phyloP scores from a whole-genome alignment of 2,888 invertebrate genomes.

The Leptopilina myrica region DNA sequence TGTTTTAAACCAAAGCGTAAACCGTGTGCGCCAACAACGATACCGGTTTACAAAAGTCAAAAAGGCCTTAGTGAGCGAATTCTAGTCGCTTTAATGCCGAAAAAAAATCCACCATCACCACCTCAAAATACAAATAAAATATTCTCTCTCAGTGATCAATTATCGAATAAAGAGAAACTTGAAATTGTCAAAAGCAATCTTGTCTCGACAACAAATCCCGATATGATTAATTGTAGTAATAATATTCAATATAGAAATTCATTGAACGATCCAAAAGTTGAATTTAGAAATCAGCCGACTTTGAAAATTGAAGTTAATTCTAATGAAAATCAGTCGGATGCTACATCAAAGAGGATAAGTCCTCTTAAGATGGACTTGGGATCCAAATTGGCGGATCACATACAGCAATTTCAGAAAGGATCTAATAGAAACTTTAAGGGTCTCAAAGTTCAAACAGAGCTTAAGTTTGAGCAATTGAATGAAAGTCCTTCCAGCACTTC shows the following conservation, averaged over 20 bases:
- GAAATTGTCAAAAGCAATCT: slow-evolving; percentile 81
- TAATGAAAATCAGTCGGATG: background rate
- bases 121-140: slow-evolving; percentile 55
- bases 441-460: slow-evolving; percentile 65
- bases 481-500: slow-evolving; percentile 64
- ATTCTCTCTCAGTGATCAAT: slow-evolving; percentile 64
- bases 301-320: background rate
- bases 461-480: slow-evolving; percentile 65
- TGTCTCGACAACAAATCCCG: slow-evolving; percentile 83
- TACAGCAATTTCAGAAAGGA: slow-evolving; percentile 64
- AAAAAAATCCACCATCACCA: slow-evolving; percentile 35
- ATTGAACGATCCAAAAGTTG: slow-evolving; percentile 45
- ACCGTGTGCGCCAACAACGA: slow-evolving; percentile 43
- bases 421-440: slow-evolving; percentile 68
- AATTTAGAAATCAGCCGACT: slow-evolving; percentile 20
- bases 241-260: slow-evolving; percentile 74
- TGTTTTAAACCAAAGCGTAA: slow-evolving; percentile 66
- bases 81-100: slow-evolving; percentile 53
- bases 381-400: slow-evolving; percentile 65
- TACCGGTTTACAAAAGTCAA: slow-evolving; percentile 27
- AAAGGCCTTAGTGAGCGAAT: slow-evolving; percentile 58
- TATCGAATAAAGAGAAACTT: slow-evolving; percentile 70
- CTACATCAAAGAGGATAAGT: slow-evolving; percentile 48
- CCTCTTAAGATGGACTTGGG: slow-evolving; percentile 62
- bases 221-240: slow-evolving; percentile 76